Base-by-base conservation (phyloP, 2,113 vertebrate species). In the Nannobrachium achirus region DNA sequence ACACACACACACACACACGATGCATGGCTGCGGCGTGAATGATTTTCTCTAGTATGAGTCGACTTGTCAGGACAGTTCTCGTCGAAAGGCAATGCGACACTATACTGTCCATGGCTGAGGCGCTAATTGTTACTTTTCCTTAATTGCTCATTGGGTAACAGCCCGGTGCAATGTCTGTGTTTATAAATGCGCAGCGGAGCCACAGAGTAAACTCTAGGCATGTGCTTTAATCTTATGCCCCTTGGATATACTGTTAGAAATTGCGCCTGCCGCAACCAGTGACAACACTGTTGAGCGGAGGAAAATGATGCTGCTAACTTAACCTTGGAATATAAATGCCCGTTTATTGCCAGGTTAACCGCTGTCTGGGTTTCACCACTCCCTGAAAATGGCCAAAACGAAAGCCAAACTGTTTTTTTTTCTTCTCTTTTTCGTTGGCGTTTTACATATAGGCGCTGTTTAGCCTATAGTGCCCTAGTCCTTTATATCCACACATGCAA, bases 231-330 rank as follows among this genome's bases (percentile, higher is more conserved):
- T 78, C 68, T 80, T 60, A 25, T n/a, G 58, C 51, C 56, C 39
- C 78, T 46, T 56, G 59, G 52, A 42, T 57, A 73, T 42, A 19
- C 53, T 44, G 66, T 56, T 65, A 41, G 38, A 48, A 44, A 52
- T 52, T 18, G 71, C n/a, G n/a, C 70, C 15, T n/a, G 50, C 81
- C 71, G 87, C 86, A 89, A 86, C 83, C 85, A 73, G 85, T 89
- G 87, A 85, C 68, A 66, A 78, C 57, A 79, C 82, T 89, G 87
- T 89, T 88, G 87, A 85, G 68, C 76, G n/a, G 59, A 58, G 58
- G 13, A 41, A 41, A 16, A 46, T n/a, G 18, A 44, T 14, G 9
- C 20, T 71, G 84, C 58, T 69, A 81, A 89, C 42, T 87, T 88
- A 88, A 89, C 87, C 86, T 90, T 87, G 83, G 84, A 82, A 11